Percentiles rank a stretch among this genome's conserved stretches.
Evolutionary conservation across 92 coral and sea anemone species (phyloP).

Genomic region (Zoanthus sansibaricus): DNA sequence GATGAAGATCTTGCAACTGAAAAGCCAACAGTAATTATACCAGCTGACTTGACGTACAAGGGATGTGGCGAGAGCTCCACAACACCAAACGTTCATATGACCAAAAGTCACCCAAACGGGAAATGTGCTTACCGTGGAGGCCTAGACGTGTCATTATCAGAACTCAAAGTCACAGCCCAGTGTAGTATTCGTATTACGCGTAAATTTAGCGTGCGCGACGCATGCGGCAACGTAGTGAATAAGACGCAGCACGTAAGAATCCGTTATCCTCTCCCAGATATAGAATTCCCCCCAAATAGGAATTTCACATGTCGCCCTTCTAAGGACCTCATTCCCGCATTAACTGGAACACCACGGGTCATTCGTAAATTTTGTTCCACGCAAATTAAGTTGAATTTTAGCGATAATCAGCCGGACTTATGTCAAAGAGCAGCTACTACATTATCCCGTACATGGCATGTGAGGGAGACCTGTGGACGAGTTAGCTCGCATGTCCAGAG

Average conservation of each 20-base stretch:
- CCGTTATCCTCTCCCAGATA: conserved; percentile 50
- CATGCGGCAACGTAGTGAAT: conserved; percentile 71
- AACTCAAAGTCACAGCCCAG: neutral
- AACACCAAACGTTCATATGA: conserved; percentile 16
- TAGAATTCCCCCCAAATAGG: conserved; percentile 65
- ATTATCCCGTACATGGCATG: conserved; percentile 79
- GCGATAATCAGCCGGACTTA: conserved; percentile 55
- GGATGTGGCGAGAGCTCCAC: conserved; percentile 46
- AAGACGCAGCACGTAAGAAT: conserved; percentile 65
- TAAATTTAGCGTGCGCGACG: conserved; percentile 77
- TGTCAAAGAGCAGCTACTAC: conserved; percentile 63
- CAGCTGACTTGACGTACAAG: conserved; percentile 37
- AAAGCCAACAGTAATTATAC: conserved; percentile 49
- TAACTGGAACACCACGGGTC: conserved; percentile 46
- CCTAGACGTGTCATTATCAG: conserved; percentile 6
- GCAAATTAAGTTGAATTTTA: conserved; percentile 43
- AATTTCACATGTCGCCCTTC: conserved; percentile 64
- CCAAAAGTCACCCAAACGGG: conserved; percentile 60
- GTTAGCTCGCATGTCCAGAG: conserved; percentile 53
- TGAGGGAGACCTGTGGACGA: conserved; percentile 70
- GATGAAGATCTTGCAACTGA: conserved; percentile 87
- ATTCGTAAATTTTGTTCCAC: conserved; percentile 40
- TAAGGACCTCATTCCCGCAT: conserved; percentile 59
- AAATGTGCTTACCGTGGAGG: conserved; percentile 72
- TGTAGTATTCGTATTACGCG: conserved; percentile 68